These are phyloP conservation scores for Gallinago solitaria DNA, from an alignment of 2,797 vertebrate genomes.

Conservation along the genomic window DNA sequence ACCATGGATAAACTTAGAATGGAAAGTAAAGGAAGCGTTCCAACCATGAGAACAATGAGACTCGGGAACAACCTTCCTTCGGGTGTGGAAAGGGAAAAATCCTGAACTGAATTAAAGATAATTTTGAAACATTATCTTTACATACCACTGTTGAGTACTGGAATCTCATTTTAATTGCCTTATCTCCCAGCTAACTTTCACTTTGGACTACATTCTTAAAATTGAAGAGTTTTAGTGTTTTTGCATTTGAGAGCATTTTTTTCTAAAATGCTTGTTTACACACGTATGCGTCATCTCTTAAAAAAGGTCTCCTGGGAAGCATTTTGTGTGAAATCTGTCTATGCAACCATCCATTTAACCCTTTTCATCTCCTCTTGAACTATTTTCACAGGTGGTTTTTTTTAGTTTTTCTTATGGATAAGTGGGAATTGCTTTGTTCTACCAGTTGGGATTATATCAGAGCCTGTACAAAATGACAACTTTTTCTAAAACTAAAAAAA, in stretches of 20 bases:
- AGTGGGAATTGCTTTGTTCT: not conserved
- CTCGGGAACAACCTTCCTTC: not conserved
- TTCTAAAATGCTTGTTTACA: not conserved
- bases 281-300: not conserved
- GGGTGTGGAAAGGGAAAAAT: not conserved
- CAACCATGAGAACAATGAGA: not conserved
- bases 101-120: not conserved
- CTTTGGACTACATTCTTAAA: not conserved
- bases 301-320: not conserved
- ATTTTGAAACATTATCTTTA: not conserved
- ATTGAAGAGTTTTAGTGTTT: not conserved
- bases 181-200: not conserved
- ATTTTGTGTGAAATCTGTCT: not conserved
- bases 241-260: not conserved
- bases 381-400: not conserved
- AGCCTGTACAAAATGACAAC: not conserved
- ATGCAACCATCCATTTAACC: slow-evolving; percentile 14
- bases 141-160: not conserved
- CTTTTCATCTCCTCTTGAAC: not conserved
- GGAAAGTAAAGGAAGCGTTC: not conserved
- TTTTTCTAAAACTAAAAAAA: not conserved
- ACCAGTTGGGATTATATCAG: not conserved
- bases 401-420: not conserved
- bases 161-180: not conserved
- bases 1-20: not conserved